Conservation (phyloP, 2,888 invertebrate genomes). For the Habroteleia sp. region DNA sequence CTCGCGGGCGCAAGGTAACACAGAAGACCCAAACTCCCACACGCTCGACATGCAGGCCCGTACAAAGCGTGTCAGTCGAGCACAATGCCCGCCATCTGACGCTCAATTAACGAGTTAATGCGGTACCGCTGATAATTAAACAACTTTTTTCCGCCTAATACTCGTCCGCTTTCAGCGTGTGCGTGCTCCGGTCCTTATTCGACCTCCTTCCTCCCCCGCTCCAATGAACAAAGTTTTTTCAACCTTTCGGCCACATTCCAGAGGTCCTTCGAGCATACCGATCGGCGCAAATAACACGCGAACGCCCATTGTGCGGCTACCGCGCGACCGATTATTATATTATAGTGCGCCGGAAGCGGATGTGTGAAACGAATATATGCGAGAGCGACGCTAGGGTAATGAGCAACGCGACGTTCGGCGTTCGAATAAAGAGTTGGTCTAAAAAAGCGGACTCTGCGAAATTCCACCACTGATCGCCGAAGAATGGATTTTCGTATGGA, state of each 20-base stretch:
- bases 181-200: conserved; percentile 8
- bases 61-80: conserved; percentile 79
- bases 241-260: conserved; percentile 64
- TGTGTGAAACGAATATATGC: conserved; percentile 77
- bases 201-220: conserved; percentile 11
- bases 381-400: conserved; percentile 70
- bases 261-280: conserved; percentile 58
- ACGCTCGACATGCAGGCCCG: conserved; percentile 63
- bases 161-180: conserved; percentile 19
- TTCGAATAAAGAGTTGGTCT: conserved; percentile 40
- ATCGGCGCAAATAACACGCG: conserved; percentile 69
- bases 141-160: conserved; percentile 70
- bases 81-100: conserved; percentile 79
- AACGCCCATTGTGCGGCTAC: conserved; percentile 70
- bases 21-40: conserved; percentile 72
- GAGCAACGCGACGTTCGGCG: conserved; percentile 66
- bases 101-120: conserved; percentile 81
- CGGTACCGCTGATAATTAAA: conserved; percentile 80
- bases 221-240: conserved; percentile 40
- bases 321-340: conserved; percentile 76
- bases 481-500: conserved; percentile 15
- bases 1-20: conserved; percentile 63
- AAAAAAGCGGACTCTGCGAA: conserved; percentile 31
- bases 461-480: conserved; percentile 30
- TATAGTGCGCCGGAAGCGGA: conserved; percentile 79